A percentile compares a stretch with the other conserved stretches of the same genome.
Conservation (phyloP, 2,113 vertebrate genomes). For the Bathybates hornii region DNA sequence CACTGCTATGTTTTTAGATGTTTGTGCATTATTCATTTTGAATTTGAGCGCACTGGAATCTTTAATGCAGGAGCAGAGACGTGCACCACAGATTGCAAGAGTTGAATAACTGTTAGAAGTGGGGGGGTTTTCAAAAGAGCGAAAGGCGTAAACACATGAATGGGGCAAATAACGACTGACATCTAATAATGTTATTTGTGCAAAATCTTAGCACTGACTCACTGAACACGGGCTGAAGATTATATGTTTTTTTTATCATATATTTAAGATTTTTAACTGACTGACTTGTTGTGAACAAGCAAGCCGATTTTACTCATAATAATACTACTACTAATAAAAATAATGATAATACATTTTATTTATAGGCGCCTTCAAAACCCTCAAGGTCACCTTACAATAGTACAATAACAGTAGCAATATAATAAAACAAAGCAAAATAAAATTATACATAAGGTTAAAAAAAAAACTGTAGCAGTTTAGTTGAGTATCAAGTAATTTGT, state of each 20-base stretch:
- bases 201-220: background rate
- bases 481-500: background rate
- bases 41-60: background rate
- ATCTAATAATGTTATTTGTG: background rate
- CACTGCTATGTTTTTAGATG: background rate
- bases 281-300: background rate
- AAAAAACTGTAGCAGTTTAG: background rate
- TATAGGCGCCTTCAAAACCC: background rate
- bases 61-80: background rate
- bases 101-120: background rate
- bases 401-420: background rate
- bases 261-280: background rate
- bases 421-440: background rate
- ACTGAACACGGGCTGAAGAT: background rate
- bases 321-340: background rate
- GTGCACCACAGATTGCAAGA: background rate
- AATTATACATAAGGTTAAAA: background rate
- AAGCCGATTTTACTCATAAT: background rate
- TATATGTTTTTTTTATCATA: background rate
- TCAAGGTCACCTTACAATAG: background rate
- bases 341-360: background rate
- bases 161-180: background rate
- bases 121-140: rapidly evolving
- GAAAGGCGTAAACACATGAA: background rate
- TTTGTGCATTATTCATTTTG: background rate